Evolutionary conservation across 2,888 invertebrate genomes (phyloP).

Genomic region (Serrognathus titanus): DNA sequence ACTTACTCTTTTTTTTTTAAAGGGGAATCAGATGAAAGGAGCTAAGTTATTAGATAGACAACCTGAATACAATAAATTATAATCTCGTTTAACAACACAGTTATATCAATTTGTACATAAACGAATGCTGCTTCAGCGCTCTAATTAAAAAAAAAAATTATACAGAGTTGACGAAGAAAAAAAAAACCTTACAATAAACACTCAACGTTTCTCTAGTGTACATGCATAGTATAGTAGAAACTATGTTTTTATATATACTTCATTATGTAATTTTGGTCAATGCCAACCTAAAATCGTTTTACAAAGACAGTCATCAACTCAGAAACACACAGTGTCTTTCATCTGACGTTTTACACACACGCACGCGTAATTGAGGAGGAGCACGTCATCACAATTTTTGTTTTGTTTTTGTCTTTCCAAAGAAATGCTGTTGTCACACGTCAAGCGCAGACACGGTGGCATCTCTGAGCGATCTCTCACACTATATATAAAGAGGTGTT

Average conservation of each 20-base stretch:
- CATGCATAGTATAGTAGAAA: slow-evolving; percentile 17
- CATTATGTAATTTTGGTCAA: slow-evolving; percentile 19
- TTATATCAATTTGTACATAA: slow-evolving; percentile 19
- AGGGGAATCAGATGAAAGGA: no score
- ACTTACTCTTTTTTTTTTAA: no score
- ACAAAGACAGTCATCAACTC: slow-evolving; percentile 16
- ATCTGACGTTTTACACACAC: no score
- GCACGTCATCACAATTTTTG: not conserved
- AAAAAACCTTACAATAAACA: slow-evolving; percentile 16
- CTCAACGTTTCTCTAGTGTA: slow-evolving; percentile 17
- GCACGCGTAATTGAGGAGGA: no score
- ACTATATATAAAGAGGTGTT: slow-evolving; percentile 18
- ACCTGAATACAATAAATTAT: not conserved
- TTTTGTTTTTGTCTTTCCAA: not conserved
- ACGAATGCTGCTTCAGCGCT: slow-evolving; percentile 11
- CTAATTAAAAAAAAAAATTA: slow-evolving; percentile 15
- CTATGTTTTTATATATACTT: slow-evolving; percentile 20
- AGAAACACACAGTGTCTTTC: slow-evolving; percentile 3
- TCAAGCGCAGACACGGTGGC: not conserved
- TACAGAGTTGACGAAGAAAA: slow-evolving; percentile 13
- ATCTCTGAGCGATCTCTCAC: slow-evolving; percentile 3
- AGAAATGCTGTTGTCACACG: not conserved
- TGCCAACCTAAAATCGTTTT: slow-evolving; percentile 19
- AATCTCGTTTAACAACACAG: slow-evolving; percentile 10
- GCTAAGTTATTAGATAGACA: not conserved